Evolutionary conservation across 2,113 vertebrate species (phyloP).

Genomic region (Helogale parvula): DNA sequence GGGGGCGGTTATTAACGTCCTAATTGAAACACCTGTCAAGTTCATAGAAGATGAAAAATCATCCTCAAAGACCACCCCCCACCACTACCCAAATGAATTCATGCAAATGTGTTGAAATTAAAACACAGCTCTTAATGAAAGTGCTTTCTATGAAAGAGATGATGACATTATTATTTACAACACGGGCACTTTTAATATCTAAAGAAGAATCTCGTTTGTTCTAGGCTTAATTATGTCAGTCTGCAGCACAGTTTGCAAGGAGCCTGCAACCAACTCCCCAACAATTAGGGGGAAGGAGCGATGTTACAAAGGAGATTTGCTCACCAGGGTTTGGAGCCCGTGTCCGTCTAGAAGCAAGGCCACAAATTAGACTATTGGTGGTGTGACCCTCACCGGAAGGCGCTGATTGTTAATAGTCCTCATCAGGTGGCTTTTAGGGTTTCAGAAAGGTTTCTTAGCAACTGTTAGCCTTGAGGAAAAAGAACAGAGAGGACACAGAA

Average conservation of each 20-base stretch:
- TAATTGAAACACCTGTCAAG: conserved; percentile 36
- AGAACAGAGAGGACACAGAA: not conserved
- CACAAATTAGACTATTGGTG: conserved; percentile 6
- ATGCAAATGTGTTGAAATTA: conserved; percentile 42
- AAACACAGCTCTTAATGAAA: conserved; percentile 54
- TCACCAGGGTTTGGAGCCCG: not conserved
- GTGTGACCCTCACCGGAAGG: not conserved
- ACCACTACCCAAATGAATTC: not conserved
- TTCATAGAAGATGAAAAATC: conserved; percentile 15
- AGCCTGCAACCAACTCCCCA: not conserved
- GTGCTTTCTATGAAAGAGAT: conserved; percentile 44
- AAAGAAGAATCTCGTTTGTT: conserved; percentile 25
- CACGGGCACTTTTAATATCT: conserved; percentile 47
- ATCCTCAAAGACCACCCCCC: not conserved
- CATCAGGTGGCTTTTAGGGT: conserved; percentile 57
- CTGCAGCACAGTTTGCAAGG: not conserved
- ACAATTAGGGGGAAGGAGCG: not conserved
- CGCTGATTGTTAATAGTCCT: not conserved
- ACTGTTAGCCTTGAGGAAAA: conserved; percentile 57
- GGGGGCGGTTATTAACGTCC: not conserved
- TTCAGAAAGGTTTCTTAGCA: conserved; percentile 68
- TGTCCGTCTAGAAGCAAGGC: not conserved
- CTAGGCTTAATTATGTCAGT: not conserved
- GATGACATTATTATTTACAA: conserved; percentile 59
- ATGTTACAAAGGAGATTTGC: not conserved